Percentiles rank a stretch among this genome's conserved stretches.
Evolutionary conservation across 1,140 invertebrate genomes (phyloP).

Genomic region (Daktulosphaira vitifoliae): DNA sequence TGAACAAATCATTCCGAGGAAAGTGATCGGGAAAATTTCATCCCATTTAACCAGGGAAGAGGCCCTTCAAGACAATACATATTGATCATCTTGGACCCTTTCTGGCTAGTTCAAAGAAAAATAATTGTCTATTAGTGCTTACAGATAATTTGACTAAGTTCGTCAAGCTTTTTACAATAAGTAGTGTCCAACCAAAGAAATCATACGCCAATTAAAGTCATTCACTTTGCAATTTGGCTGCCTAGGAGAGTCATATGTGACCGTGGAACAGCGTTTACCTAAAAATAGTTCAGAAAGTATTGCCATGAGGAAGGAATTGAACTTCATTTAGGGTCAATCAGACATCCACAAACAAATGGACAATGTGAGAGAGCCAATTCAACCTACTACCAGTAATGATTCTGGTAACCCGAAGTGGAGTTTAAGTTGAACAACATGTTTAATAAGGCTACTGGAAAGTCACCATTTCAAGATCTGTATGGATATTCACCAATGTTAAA

Average conservation of each 20-base stretch:
- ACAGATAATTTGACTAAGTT: no score
- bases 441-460: conserved; percentile 3
- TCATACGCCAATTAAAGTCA: no score
- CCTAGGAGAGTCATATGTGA: neutral
- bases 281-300: neutral
- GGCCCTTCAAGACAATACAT: neutral
- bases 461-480: neutral
- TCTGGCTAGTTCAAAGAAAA: no score
- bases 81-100: neutral
- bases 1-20: neutral
- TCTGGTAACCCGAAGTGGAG: neutral
- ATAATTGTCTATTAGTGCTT: no score
- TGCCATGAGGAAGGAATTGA: no score
- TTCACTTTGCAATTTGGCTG: neutral
- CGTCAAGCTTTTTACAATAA: neutral
- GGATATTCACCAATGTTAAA: neutral
- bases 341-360: no score
- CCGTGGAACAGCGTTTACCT: neutral
- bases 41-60: neutral
- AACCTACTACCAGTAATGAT: neutral
- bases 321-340: no score
- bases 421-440: neutral
- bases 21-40: no score
- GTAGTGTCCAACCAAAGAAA: neutral
- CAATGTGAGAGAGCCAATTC: neutral